Evolutionary conservation across 2,113 vertebrate genomes (phyloP).

Genomic region (Miniopterus natalensis): DNA sequence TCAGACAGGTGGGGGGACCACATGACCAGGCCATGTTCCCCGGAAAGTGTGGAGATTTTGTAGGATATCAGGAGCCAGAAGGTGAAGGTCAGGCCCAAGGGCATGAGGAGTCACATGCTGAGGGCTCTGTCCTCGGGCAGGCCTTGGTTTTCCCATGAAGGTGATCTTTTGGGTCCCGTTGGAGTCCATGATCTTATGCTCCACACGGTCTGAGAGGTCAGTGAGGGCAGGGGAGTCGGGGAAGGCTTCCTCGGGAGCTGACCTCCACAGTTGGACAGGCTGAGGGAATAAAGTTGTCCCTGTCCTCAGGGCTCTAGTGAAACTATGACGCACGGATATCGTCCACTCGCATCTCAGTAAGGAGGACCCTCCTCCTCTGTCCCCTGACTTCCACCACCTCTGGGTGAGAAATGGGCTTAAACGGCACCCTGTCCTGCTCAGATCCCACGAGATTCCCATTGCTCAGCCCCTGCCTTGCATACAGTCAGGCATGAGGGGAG

Average conservation of each 20-base stretch:
- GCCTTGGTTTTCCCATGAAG: not conserved
- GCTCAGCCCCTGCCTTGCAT: not conserved
- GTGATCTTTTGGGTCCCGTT: not conserved
- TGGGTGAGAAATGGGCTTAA: not conserved
- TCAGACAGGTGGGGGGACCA: not conserved
- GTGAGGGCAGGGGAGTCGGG: not conserved
- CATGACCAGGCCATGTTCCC: accelerated
- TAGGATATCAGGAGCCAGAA: not conserved
- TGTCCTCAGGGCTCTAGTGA: not conserved
- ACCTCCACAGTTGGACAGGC: too few relatives aligned
- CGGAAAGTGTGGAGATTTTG: accelerated
- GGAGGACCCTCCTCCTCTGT: not conserved
- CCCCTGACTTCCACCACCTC: not conserved
- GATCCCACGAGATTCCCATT: accelerated
- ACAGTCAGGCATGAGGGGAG: not conserved
- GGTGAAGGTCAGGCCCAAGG: not conserved
- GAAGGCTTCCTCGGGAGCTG: not conserved
- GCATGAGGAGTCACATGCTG: accelerated
- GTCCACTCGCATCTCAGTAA: accelerated
- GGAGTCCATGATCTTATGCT: not conserved
- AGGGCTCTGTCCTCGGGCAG: not conserved
- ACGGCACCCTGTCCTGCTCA: not conserved
- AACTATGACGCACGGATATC: not conserved
- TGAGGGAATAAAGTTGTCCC: not conserved
- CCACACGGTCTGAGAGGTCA: not conserved